Evolutionary conservation across 2,113 vertebrate genomes (phyloP).

Genomic region (Helogale parvula): DNA sequence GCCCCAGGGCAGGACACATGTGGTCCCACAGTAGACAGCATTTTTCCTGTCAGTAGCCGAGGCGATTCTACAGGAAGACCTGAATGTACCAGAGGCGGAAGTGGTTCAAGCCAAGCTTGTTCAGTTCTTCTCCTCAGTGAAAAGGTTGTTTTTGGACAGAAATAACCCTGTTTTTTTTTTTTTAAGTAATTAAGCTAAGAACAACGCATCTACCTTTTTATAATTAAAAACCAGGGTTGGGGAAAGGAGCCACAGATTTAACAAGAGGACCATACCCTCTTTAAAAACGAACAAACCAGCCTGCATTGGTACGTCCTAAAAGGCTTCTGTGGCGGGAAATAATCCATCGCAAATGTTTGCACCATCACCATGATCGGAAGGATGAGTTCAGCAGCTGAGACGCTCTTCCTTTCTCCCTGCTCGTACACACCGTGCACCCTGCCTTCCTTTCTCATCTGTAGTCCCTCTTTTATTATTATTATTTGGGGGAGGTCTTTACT

Average conservation of each 20-base stretch:
- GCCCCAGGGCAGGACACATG: background rate
- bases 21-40: background rate
- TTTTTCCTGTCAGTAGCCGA: background rate
- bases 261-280: background rate
- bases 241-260: background rate
- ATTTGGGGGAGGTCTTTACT: constrained; percentile 60
- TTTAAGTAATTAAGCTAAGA: background rate
- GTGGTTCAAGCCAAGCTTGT: background rate
- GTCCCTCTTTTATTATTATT: background rate
- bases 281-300: background rate
- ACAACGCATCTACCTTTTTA: background rate
- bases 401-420: constrained; percentile 56
- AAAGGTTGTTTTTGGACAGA: background rate
- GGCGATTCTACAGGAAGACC: background rate
- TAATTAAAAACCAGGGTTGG: background rate
- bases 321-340: constrained; percentile 65
- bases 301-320: background rate
- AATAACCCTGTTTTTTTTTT: background rate
- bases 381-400: constrained; percentile 60
- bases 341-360: constrained; percentile 62
- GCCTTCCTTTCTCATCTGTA: background rate
- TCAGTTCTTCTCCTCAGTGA: background rate
- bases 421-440: background rate
- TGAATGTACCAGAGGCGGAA: background rate
- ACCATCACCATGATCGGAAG: constrained; percentile 67